Conservation (phyloP, 1,140 invertebrate species). For the Ceratina australensis region DNA sequence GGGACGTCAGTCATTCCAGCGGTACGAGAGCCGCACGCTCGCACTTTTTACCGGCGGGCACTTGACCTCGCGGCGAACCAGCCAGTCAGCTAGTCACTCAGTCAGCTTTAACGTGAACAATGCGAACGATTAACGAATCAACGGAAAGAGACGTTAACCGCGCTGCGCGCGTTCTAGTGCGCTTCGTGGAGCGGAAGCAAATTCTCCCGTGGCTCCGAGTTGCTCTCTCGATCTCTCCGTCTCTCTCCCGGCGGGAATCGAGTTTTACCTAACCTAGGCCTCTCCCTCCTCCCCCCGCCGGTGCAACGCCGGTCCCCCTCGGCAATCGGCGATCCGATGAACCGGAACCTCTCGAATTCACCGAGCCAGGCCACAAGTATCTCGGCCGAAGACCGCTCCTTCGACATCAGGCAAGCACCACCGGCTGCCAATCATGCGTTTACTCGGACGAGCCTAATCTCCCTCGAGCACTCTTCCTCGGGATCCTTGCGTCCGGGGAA, state of each 20-base stretch:
- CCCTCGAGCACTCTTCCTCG: constrained; percentile 73
- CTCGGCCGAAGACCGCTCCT: constrained; percentile 59
- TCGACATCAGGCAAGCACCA: constrained; percentile 48
- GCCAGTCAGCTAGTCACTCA: neutral
- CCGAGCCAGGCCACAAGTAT: constrained; percentile 70
- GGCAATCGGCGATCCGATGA: constrained; percentile 71
- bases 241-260: neutral
- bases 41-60: constrained; percentile 15
- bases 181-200: constrained; percentile 59
- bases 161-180: constrained; percentile 49
- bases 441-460: constrained; percentile 70
- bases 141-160: constrained; percentile 41
- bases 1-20: constrained; percentile 11
- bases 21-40: neutral
- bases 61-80: constrained; percentile 28
- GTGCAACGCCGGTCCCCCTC: constrained; percentile 31
- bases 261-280: constrained; percentile 16
- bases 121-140: constrained; percentile 56
- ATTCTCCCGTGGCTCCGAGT: constrained; percentile 29
- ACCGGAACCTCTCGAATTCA: constrained; percentile 73
- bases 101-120: constrained; percentile 41
- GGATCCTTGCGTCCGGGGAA: constrained; percentile 12
- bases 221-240: too few relatives aligned
- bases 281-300: neutral
- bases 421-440: constrained; percentile 75